Conservation (phyloP, 2,797 vertebrate genomes). For the Semaprochilodus insignis region DNA sequence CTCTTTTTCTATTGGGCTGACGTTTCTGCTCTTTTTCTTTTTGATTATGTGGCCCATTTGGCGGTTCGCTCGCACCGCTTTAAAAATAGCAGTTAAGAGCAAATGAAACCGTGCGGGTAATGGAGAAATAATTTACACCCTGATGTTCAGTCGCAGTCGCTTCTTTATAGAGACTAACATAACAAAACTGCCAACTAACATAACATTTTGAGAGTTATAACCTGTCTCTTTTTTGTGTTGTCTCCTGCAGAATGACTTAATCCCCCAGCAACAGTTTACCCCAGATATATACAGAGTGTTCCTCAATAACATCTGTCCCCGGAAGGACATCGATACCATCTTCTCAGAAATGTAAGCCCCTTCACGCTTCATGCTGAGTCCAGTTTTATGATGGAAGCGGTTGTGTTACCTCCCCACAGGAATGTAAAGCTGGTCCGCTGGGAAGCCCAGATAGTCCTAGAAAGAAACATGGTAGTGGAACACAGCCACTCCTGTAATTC, state of each 20-base stretch:
- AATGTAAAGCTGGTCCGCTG: conserved; percentile 5
- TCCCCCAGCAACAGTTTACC: conserved; percentile 94
- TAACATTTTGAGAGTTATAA: background rate
- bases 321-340: conserved; percentile 97
- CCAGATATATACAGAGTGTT: conserved; percentile 92
- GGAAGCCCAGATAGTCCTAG: background rate
- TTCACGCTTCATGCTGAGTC: conserved; percentile 34
- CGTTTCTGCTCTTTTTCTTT: background rate
- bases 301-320: conserved; percentile 91
- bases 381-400: background rate
- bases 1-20: background rate
- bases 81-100: conserved; percentile 12
- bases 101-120: conserved; percentile 11
- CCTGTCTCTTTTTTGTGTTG: conserved; percentile 1
- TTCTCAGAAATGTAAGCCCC: conserved; percentile 95
- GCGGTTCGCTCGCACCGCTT: background rate
- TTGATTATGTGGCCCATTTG: conserved; percentile 2
- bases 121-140: conserved; percentile 7
- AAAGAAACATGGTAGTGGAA: conserved; percentile 6
- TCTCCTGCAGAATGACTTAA: conserved; percentile 88
- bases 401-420: conserved; percentile 7
- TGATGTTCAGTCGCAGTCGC: background rate
- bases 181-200: background rate
- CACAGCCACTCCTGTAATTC: background rate
- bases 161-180: background rate